phyloP scores from a whole-genome alignment of 2,888 invertebrate genomes.

The Drosophila borborema region DNA sequence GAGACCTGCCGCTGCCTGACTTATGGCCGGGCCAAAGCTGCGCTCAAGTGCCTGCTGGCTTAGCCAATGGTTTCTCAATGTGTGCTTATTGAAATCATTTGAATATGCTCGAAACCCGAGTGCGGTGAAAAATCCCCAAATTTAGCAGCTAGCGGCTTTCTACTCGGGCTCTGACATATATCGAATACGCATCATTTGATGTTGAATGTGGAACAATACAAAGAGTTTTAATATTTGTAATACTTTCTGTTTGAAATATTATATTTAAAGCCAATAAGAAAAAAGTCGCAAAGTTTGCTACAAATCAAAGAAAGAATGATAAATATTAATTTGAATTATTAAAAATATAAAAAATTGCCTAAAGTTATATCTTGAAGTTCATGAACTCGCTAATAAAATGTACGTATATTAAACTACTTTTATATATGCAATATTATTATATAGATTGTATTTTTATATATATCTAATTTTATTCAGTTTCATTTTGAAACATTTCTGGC shows the following conservation, averaged over 20 bases:
- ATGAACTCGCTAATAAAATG: no score
- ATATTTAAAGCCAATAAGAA: not conserved
- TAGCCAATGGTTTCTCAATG: constrained; percentile 59
- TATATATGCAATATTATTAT: no score
- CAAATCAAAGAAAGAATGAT: no score
- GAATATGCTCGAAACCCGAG: constrained; percentile 36
- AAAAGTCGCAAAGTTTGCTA: no score
- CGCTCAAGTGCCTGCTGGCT: constrained; percentile 45
- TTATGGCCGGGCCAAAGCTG: constrained; percentile 33
- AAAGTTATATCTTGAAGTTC: no score
- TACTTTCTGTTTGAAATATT: not conserved
- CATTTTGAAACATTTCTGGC: no score
- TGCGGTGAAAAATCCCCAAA: constrained; percentile 38
- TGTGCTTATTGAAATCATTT: constrained; percentile 62
- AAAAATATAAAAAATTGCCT: no score
- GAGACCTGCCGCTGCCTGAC: constrained; percentile 35
- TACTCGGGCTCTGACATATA: not conserved
- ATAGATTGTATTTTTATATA: no score
- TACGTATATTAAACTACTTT: no score
- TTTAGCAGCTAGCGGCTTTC: constrained; percentile 12
- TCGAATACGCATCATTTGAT: not conserved
- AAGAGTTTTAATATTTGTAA: not conserved
- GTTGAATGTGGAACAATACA: not conserved
- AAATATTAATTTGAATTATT: no score
- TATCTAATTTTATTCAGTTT: no score